Conservation (phyloP, 2,797 vertebrate genomes). For the Typhlichthys subterraneus region DNA sequence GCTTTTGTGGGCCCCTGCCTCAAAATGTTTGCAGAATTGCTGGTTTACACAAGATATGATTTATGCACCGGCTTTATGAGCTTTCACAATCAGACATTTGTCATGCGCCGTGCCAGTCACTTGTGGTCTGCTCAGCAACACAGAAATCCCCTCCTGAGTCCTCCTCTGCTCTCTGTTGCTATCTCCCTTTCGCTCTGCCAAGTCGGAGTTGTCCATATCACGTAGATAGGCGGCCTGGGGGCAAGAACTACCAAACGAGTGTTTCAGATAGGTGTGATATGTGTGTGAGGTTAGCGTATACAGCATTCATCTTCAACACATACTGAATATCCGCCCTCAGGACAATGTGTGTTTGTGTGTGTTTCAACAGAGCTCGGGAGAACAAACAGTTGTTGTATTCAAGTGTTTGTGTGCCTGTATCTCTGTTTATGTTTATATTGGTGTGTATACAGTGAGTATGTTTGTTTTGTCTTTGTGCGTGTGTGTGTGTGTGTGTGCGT, state of each 20-base stretch:
- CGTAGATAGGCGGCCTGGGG: constrained; percentile 62
- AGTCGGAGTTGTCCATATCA: constrained; percentile 59
- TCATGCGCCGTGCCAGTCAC: constrained; percentile 45
- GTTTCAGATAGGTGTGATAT: constrained; percentile 66
- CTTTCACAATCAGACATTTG: constrained; percentile 46
- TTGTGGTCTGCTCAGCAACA: constrained; percentile 51
- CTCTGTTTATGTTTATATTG: constrained; percentile 5
- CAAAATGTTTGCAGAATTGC: not conserved
- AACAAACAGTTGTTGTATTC: constrained; percentile 49
- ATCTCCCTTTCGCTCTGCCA: constrained; percentile 53
- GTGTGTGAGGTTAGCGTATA: constrained; percentile 64
- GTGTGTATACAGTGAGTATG: not conserved
- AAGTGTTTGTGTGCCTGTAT: constrained; percentile 7
- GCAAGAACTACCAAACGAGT: constrained; percentile 62
- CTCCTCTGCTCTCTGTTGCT: constrained; percentile 25
- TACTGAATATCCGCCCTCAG: constrained; percentile 39
- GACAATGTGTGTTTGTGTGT: constrained; percentile 44
- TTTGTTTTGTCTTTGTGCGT: not conserved
- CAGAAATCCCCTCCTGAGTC: constrained; percentile 38
- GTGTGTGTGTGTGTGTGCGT: constrained; percentile 2
- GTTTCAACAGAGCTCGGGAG: constrained; percentile 46
- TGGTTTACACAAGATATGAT: constrained; percentile 52
- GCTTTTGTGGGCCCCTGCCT: too few species aligned
- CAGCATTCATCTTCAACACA: constrained; percentile 50
- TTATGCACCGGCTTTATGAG: constrained; percentile 35